Conservation (phyloP, 1,140 invertebrate species). For the Physella acuta region DNA sequence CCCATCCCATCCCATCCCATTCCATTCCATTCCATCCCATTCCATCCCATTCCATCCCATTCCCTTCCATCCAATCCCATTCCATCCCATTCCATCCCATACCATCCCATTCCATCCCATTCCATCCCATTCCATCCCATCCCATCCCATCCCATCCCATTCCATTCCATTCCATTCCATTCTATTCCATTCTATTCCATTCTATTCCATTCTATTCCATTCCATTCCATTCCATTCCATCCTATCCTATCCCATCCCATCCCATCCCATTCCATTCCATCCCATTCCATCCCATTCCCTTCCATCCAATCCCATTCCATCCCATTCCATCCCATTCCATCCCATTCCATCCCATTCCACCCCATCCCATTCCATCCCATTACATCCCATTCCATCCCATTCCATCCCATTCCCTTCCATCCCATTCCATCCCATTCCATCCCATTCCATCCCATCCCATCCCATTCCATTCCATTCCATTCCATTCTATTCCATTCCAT, state of each 20-base stretch:
- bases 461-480: neutral
- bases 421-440: neutral
- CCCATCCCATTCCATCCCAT: neutral
- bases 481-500: constrained; percentile 4
- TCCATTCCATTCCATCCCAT: neutral
- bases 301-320: neutral
- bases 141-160: neutral
- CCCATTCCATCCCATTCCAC: constrained; percentile 1
- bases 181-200: constrained; percentile 1
- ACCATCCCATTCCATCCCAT: neutral
- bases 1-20: too few relatives aligned
- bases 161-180: neutral
- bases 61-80: neutral
- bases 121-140: neutral
- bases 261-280: neutral
- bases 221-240: neutral
- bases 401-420: neutral
- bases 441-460: neutral
- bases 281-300: neutral
- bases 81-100: neutral
- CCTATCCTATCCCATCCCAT: neutral
- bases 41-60: neutral
- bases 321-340: neutral
- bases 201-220: neutral
- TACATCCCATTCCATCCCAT: neutral